These are phyloP conservation scores for Euclidia mi DNA, from an alignment of 2,888 invertebrate species.

Conservation along the genomic window DNA sequence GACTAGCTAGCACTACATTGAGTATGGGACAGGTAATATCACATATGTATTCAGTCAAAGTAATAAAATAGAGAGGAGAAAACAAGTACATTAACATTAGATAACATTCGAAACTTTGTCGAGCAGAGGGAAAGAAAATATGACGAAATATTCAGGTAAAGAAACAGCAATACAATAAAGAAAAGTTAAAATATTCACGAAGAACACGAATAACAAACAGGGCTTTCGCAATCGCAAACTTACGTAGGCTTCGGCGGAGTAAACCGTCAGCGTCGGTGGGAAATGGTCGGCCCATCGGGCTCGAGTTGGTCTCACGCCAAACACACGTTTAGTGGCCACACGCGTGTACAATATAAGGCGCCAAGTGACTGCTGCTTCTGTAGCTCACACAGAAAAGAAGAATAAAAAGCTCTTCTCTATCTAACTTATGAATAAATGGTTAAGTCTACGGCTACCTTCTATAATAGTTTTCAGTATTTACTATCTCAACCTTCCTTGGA, in stretches of 20 bases:
- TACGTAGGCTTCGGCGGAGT: constrained; percentile 58
- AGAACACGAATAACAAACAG: constrained; percentile 55
- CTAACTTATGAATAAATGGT: too few relatives aligned
- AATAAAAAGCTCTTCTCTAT: too few relatives aligned
- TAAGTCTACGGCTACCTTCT: too few relatives aligned
- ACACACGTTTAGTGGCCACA: constrained; percentile 65
- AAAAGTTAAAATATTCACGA: constrained; percentile 54
- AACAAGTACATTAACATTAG: constrained; percentile 40
- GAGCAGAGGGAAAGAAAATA: constrained; percentile 36
- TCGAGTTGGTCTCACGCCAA: constrained; percentile 69
- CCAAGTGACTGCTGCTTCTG: neutral
- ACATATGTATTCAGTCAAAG: too few relatives aligned
- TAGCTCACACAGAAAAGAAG: neutral
- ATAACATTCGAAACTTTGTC: constrained; percentile 38
- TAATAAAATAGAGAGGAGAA: constrained; percentile 29
- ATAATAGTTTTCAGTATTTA: too few relatives aligned
- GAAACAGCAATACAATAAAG: constrained; percentile 53
- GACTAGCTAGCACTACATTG: neutral
- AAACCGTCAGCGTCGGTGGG: constrained; percentile 60
- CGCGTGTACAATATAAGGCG: constrained; percentile 61
- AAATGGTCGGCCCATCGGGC: constrained; percentile 57
- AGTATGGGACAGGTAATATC: too few relatives aligned
- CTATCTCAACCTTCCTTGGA: too few relatives aligned
- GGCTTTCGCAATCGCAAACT: constrained; percentile 50
- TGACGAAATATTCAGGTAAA: constrained; percentile 54